Evolutionary conservation across 1,140 invertebrate genomes (phyloP), one percentile per base, ranked within the genome.

Genomic region (Pinna nobilis): DNA sequence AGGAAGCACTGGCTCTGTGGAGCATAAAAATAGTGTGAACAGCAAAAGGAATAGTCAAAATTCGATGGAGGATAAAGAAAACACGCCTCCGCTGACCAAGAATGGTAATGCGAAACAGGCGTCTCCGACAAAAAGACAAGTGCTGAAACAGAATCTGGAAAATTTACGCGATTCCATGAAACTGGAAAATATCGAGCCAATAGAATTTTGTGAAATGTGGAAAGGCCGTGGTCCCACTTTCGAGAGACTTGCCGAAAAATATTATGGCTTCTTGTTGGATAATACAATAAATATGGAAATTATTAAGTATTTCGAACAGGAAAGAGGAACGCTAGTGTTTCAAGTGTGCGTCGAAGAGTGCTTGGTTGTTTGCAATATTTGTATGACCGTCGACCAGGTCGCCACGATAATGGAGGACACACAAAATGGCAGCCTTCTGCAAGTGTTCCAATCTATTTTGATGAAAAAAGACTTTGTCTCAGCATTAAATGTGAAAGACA

Each of bases 261-360:
- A 81, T 60, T 83, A 76, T 60, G 59, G 70, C 13, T 61, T 71
- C n/a, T 70, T 84, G 49, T 72, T 78, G 25, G 66, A 23, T 5
- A 74, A 73, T 37, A 70, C 73, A 9, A 55, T 78, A 9, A 71
- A 80, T 15, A 78, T 72, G 11, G 55, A 79, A 23, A 69, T 84
- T 5, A 71, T 84, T 30, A 86, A 82, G 70, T 84, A 86, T 74
- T 82, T 86, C 59, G 84, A 86, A 70, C 83, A 84, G 66, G 78
- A 82, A n/a, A 70, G 80, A 18, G 82, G 83, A 9, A 80, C 80
- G 0, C 59, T 86, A 15, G 74, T 84, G 23, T 55, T 86, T 11
- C 70, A 78, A 13, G 71, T 79, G 7, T 65, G 70, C 39, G 73
- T 69, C 23, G 74, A 80, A 30, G 67, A 73, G 25, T 53, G 63